Conservation (phyloP, 2,113 vertebrate genomes). For the Aramus guarauna region DNA sequence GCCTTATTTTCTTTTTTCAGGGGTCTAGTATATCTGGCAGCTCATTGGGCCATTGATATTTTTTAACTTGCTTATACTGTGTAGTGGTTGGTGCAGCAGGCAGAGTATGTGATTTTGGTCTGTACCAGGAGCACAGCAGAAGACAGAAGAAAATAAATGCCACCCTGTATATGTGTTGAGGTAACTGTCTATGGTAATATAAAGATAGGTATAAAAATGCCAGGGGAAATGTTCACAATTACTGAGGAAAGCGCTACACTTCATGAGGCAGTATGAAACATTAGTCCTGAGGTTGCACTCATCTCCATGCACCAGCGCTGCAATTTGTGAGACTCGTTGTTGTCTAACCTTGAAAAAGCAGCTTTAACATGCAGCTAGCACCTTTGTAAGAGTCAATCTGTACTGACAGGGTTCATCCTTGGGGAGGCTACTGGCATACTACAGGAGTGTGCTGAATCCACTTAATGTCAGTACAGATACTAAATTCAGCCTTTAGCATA, state of each 20-base stretch:
- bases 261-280: not conserved
- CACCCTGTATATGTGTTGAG: not conserved
- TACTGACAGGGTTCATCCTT: not conserved
- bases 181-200: not conserved
- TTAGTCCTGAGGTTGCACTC: not conserved
- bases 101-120: not conserved
- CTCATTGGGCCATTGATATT: not conserved
- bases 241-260: not conserved
- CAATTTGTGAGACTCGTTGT: not conserved
- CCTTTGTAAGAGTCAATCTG: not conserved
- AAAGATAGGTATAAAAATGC: not conserved
- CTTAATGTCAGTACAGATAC: not conserved
- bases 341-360: not conserved
- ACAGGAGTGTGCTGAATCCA: not conserved
- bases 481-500: not conserved
- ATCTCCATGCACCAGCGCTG: not conserved
- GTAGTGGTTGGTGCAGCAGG: not conserved
- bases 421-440: not conserved
- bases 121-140: not conserved
- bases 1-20: not conserved
- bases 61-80: not conserved
- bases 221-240: not conserved
- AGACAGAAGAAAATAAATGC: not conserved
- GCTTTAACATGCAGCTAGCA: not conserved
- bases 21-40: not conserved